These are phyloP conservation scores for Battus philenor DNA, from an alignment of 1,140 invertebrate species.

Conservation along the genomic window DNA sequence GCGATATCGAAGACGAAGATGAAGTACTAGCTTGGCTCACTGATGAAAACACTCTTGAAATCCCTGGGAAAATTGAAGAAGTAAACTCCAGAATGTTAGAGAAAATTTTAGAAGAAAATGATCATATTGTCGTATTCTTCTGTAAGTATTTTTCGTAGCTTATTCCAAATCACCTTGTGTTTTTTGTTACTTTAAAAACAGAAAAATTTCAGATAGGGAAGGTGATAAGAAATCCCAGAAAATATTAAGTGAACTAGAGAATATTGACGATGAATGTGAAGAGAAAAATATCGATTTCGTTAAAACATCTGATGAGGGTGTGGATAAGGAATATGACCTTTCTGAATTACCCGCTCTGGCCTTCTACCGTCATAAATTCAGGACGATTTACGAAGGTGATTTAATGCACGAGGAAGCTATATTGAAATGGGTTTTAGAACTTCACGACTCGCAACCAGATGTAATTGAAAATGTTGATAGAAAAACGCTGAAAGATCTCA, in stretches of 20 bases:
- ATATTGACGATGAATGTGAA: slow-evolving; percentile 96
- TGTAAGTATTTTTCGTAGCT: slow-evolving; percentile 80
- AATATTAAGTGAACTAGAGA: slow-evolving; percentile 92
- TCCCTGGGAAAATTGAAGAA: slow-evolving; percentile 95
- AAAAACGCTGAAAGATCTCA: slow-evolving; percentile 91
- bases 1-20: slow-evolving; percentile 93
- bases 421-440: slow-evolving; percentile 91
- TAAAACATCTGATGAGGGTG: slow-evolving; percentile 92
- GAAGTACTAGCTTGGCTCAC: slow-evolving; percentile 94
- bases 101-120: slow-evolving; percentile 91
- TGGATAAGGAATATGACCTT: slow-evolving; percentile 93
- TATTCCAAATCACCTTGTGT: slow-evolving; percentile 7
- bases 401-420: slow-evolving; percentile 94
- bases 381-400: slow-evolving; percentile 91
- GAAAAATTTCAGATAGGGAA: slow-evolving; percentile 84
- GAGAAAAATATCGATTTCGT: slow-evolving; percentile 95
- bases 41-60: slow-evolving; percentile 93
- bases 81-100: slow-evolving; percentile 94
- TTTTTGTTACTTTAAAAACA: background rate
- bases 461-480: slow-evolving; percentile 94
- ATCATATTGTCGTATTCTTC: slow-evolving; percentile 94
- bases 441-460: slow-evolving; percentile 90
- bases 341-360: slow-evolving; percentile 88
- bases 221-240: slow-evolving; percentile 93
- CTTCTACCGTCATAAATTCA: slow-evolving; percentile 93